Evolutionary conservation across 2,797 vertebrate genomes (phyloP).

Genomic region (Rhynchotus rufescens): DNA sequence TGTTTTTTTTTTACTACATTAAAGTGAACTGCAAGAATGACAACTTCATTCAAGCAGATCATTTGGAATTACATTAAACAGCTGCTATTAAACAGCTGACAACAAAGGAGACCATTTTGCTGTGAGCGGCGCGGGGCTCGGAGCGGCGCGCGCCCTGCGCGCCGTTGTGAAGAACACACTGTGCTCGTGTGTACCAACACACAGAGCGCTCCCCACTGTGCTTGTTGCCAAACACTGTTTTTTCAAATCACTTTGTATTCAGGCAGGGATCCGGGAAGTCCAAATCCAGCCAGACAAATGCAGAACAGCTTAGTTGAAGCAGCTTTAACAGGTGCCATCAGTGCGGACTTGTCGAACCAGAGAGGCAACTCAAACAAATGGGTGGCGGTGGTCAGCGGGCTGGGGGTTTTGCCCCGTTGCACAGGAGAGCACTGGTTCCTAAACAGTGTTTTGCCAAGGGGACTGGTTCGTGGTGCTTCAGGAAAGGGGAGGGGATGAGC

Average conservation of each 20-base stretch:
- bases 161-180: constrained; percentile 74
- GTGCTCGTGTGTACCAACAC: constrained; percentile 78
- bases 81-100: constrained; percentile 83
- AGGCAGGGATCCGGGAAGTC: constrained; percentile 78
- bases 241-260: constrained; percentile 81
- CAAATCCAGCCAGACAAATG: constrained; percentile 82
- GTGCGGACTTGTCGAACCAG: constrained; percentile 73
- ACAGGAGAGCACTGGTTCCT: neutral
- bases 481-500: neutral
- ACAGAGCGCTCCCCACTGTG: constrained; percentile 74
- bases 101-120: constrained; percentile 76
- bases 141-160: constrained; percentile 64
- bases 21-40: constrained; percentile 79
- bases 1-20: constrained; percentile 68
- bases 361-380: constrained; percentile 70
- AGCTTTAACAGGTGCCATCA: constrained; percentile 82
- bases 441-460: constrained; percentile 15
- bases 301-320: constrained; percentile 82
- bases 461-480: neutral
- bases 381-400: constrained; percentile 39
- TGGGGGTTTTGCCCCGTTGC: constrained; percentile 55
- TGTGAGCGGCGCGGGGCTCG: constrained; percentile 66
- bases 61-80: constrained; percentile 83
- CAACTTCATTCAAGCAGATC: constrained; percentile 81
- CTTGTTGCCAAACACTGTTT: constrained; percentile 83